Conservation (phyloP, 2,797 vertebrate genomes). For the Myotis myotis region DNA sequence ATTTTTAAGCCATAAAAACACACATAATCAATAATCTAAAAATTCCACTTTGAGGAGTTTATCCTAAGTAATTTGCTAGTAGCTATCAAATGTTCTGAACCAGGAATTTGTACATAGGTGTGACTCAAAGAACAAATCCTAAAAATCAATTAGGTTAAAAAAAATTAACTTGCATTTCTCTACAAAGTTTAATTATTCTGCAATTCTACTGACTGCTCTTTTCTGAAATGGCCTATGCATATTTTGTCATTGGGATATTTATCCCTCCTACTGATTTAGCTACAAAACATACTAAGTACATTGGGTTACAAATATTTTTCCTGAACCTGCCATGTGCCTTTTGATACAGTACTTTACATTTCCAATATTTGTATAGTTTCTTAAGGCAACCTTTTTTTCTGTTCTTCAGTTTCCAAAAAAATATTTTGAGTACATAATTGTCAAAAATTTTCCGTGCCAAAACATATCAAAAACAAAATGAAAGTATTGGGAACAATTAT, state of each 20-base stretch:
- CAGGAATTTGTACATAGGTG: background rate
- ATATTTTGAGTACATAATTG: background rate
- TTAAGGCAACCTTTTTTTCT: conserved; percentile 45
- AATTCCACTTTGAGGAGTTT: conserved; percentile 3
- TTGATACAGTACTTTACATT: conserved; percentile 47
- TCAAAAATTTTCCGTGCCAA: conserved; percentile 42
- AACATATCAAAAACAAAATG: conserved; percentile 54
- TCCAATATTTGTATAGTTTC: conserved; percentile 10
- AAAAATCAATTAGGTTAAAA: conserved; percentile 29
- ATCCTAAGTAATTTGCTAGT: conserved; percentile 20
- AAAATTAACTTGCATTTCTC: conserved; percentile 38
- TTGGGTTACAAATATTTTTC: conserved; percentile 27
- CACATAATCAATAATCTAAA: conserved; percentile 32
- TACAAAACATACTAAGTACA: conserved; percentile 14
- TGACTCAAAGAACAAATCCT: background rate
- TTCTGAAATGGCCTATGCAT: conserved; percentile 39
- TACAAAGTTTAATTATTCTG: conserved; percentile 28
- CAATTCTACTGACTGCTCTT: background rate
- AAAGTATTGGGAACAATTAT: background rate
- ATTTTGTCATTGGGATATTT: conserved; percentile 47
- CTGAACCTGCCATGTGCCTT: background rate
- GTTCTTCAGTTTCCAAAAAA: conserved; percentile 50
- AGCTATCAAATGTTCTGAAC: background rate
- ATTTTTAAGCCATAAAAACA: conserved; percentile 54
- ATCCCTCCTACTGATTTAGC: conserved; percentile 2